Evolutionary conservation across 2,113 vertebrate genomes (phyloP), one percentile per base, ranked within the genome.

Genomic region (Camelus dromedarius): DNA sequence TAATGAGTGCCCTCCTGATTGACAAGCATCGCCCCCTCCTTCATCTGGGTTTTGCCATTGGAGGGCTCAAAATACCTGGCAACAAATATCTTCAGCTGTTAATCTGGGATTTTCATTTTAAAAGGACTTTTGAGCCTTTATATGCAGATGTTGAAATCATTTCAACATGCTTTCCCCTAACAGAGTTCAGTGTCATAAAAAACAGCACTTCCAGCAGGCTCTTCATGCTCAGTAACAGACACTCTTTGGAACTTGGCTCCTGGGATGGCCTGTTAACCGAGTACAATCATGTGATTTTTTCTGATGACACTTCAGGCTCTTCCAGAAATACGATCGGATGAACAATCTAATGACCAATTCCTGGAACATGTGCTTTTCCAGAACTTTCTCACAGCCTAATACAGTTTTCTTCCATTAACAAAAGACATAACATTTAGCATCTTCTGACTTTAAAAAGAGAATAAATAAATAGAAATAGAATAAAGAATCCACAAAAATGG

Each of bases 301-400:
- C 73, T 86, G 82, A 94, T 79, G 96, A 95, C 0, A 8, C 77
- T 30, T 60, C 91, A 72, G 84, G n/a, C 93, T 56, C 84, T 97
- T 97, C 96, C 96, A 97, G 96, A 98, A 97, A 92, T 91, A 95
- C 35, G 80, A 96, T 92, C 89, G 50, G 66, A 97, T 50, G 94
- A 90, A 85, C 84, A 32, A 24, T 50, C 66, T 67, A 93, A 96
- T 83, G 91, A 91, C 85, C 84, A 58, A 6, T 96, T 98, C 93
- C 96, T 79, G 95, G 96, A 97, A 97, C 95, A 54, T 70, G 97
- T 83, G 69, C 62, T 91, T 95, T 97, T 97, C 93, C 93, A 97
- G 93, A 97, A 94, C 77, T 94, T 97, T 95, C 96, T 93, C 93
- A 97, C 56, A 91, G 56, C 20, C 62, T 75, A 82, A 86, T 85